Evolutionary conservation across 2,113 vertebrate species (phyloP).

Genomic region (Chaenogobius annularis): DNA sequence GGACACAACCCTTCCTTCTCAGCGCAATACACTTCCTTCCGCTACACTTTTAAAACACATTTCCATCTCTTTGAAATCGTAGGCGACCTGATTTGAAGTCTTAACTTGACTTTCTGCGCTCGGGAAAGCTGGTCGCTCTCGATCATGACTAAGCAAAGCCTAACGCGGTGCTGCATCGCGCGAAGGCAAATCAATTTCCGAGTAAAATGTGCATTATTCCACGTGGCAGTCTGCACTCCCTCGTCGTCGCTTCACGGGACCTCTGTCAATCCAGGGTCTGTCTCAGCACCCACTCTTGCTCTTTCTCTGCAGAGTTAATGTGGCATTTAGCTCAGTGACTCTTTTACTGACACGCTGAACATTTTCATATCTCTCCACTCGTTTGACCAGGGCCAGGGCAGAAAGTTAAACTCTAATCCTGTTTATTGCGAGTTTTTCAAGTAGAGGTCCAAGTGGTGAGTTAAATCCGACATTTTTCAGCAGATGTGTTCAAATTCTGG

Average conservation of each 20-base stretch:
- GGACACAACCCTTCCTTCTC: constrained; percentile 14
- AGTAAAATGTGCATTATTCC: constrained; percentile 57
- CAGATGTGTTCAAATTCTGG: background rate
- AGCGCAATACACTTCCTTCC: background rate
- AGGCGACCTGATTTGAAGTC: constrained; percentile 40
- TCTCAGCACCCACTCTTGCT: background rate
- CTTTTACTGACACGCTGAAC: constrained; percentile 18
- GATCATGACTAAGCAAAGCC: constrained; percentile 54
- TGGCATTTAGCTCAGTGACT: constrained; percentile 65
- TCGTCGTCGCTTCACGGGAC: constrained; percentile 50
- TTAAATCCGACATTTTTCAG: background rate
- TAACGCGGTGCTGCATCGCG: constrained; percentile 43
- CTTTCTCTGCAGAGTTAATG: constrained; percentile 55
- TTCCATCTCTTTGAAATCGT: constrained; percentile 25
- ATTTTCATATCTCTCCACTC: constrained; percentile 22
- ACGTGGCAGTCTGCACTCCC: constrained; percentile 61
- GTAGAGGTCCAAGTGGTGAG: background rate
- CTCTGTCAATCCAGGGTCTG: constrained; percentile 51
- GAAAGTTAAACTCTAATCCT: constrained; percentile 3
- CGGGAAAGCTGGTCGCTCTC: constrained; percentile 32
- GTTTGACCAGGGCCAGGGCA: constrained; percentile 27
- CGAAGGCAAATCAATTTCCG: constrained; percentile 55
- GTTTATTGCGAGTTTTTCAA: background rate
- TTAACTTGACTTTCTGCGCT: constrained; percentile 45
- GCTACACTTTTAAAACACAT: constrained; percentile 38